A percentile compares a stretch with the other conserved stretches of the same genome.
These are phyloP conservation scores for Panagrolaimus sp. DNA, from an alignment of 1,140 invertebrate genomes.

Conservation along the genomic window DNA sequence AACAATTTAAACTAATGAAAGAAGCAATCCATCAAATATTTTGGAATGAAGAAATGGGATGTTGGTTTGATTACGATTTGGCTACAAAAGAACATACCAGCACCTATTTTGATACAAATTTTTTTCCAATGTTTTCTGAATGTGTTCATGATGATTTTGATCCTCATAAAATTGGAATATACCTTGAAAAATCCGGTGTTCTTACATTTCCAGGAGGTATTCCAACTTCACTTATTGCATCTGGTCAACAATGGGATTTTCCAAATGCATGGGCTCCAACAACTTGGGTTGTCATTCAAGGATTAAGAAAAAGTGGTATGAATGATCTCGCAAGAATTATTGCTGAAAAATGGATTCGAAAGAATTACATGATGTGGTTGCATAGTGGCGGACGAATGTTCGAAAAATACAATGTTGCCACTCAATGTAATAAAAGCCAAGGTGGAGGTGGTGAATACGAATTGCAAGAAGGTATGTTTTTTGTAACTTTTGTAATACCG, in stretches of 20 bases:
- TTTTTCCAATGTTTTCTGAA: constrained; percentile 76
- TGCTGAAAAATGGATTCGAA: constrained; percentile 73
- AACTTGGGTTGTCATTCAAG: constrained; percentile 73
- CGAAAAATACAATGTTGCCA: constrained; percentile 68
- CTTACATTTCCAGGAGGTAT: constrained; percentile 67
- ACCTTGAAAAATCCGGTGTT: constrained; percentile 37
- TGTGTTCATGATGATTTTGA: constrained; percentile 51
- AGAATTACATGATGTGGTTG: constrained; percentile 73
- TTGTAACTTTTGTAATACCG: no score
- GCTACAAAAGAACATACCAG: constrained; percentile 66
- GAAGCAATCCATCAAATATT: constrained; percentile 64
- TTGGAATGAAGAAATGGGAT: constrained; percentile 78
- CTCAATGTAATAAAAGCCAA: constrained; percentile 37
- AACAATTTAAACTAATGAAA: constrained; percentile 32
- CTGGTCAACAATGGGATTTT: constrained; percentile 86
- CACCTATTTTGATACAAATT: constrained; percentile 74
- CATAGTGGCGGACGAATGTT: constrained; percentile 71
- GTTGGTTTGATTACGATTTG: constrained; percentile 80
- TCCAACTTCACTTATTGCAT: constrained; percentile 69
- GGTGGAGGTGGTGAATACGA: constrained; percentile 53
- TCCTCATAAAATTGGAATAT: constrained; percentile 27
- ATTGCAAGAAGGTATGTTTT: constrained; percentile 63
- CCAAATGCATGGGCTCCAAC: constrained; percentile 87
- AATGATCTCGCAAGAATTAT: constrained; percentile 70
- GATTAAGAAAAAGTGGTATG: constrained; percentile 69